These are phyloP conservation scores for Rousettus leschenaultii DNA, from an alignment of 2,113 vertebrate genomes.

Conservation along the genomic window DNA sequence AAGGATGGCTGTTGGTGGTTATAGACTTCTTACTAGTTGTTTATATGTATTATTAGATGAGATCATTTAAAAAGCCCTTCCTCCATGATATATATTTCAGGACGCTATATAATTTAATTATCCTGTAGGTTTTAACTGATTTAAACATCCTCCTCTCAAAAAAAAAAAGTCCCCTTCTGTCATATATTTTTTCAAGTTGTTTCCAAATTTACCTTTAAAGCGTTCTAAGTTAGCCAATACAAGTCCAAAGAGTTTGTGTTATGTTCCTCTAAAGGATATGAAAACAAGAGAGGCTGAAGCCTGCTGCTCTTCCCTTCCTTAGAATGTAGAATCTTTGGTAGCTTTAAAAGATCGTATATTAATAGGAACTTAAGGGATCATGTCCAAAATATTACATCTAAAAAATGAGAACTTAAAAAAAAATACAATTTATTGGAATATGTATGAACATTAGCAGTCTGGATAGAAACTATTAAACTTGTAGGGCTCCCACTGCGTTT, in stretches of 20 bases:
- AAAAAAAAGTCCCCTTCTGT: neutral
- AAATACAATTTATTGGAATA: neutral
- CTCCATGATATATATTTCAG: neutral
- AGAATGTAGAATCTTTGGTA: conserved; percentile 16
- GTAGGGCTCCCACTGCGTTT: neutral
- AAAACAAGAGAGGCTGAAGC: neutral
- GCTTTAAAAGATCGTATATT: conserved; percentile 8
- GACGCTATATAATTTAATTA: neutral
- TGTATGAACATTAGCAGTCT: neutral
- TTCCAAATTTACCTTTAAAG: conserved; percentile 35
- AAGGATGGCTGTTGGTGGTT: neutral
- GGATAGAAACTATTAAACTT: neutral
- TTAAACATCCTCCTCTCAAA: neutral
- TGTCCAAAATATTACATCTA: neutral
- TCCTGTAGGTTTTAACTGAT: neutral
- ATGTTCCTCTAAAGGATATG: neutral
- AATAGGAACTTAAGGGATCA: conserved; percentile 6
- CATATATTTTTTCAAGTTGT: neutral
- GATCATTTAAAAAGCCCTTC: neutral
- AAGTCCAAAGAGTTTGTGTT: neutral
- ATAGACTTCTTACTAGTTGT: neutral
- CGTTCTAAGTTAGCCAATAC: conserved; percentile 32
- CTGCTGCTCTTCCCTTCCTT: neutral
- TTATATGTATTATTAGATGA: neutral
- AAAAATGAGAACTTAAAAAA: conserved; percentile 25